Percentiles rank a stretch among this genome's conserved stretches.
These are phyloP conservation scores for Triplophysa tibetana DNA, from an alignment of 2,113 vertebrate genomes.

Conservation along the genomic window DNA sequence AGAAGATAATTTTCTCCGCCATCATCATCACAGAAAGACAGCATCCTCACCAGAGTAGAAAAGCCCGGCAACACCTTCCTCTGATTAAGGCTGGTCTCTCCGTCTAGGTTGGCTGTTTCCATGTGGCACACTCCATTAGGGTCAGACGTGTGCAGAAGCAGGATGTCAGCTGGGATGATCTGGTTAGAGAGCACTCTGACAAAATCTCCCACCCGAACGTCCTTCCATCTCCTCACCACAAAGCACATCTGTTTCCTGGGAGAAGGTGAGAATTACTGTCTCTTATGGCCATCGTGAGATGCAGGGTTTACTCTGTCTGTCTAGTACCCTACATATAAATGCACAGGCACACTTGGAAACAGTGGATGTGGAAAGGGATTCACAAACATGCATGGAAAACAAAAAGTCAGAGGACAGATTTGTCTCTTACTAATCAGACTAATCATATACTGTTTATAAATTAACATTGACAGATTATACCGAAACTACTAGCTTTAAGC, in stretches of 20 bases:
- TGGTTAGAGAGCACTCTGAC: constrained; percentile 85
- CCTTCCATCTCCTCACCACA: constrained; percentile 83
- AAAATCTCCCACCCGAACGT: constrained; percentile 90
- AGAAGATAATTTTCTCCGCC: too few relatives aligned
- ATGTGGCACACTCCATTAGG: constrained; percentile 83
- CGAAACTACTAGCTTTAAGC: background rate
- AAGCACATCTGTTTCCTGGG: constrained; percentile 78
- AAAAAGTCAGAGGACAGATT: background rate
- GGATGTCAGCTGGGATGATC: constrained; percentile 88
- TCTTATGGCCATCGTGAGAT: constrained; percentile 23
- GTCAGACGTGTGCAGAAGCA: constrained; percentile 87
- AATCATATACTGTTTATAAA: too few relatives aligned
- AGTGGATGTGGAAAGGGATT: background rate
- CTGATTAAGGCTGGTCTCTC: constrained; percentile 95
- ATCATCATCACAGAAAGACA: background rate
- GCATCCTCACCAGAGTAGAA: constrained; percentile 59
- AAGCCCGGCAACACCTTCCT: constrained; percentile 68
- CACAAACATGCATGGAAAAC: background rate
- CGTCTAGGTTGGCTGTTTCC: constrained; percentile 89
- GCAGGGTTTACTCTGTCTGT: background rate
- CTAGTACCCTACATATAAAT: background rate
- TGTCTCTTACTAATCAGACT: background rate
- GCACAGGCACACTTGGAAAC: background rate
- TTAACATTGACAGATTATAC: background rate
- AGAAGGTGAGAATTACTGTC: constrained; percentile 29